A percentile compares a stretch with the other conserved stretches of the same genome.
Conservation (phyloP, 92 coral and sea anemone species). For the Metridium senile region DNA sequence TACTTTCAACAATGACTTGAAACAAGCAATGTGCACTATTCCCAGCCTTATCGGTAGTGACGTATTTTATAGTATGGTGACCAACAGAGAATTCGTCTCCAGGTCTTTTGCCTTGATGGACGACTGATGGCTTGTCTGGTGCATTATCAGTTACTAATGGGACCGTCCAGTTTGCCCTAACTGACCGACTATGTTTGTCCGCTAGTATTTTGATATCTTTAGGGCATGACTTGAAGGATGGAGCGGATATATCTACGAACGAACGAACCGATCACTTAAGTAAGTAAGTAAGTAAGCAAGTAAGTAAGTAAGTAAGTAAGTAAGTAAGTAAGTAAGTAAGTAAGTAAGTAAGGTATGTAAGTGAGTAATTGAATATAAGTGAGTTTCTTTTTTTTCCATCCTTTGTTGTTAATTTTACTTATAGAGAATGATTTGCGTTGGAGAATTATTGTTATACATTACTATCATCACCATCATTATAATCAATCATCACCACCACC, state of each 20-base stretch:
- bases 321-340: too few species aligned
- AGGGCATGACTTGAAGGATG: conserved; percentile 35
- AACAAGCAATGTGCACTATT: conserved; percentile 49
- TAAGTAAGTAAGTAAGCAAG: too few species aligned
- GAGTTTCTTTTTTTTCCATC: too few species aligned
- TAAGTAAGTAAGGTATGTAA: too few species aligned
- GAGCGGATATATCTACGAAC: conserved; percentile 36
- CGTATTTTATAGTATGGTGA: conserved; percentile 48
- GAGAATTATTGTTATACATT: too few species aligned
- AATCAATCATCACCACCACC: too few species aligned
- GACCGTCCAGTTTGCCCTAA: conserved; percentile 9
- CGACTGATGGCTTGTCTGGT: conserved; percentile 24
- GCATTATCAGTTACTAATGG: conserved; percentile 44
- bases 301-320: too few species aligned
- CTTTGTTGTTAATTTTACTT: too few species aligned
- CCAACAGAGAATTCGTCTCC: conserved; percentile 56
- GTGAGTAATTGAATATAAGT: too few species aligned
- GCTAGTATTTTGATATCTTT: conserved; percentile 11
- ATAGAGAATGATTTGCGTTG: too few species aligned
- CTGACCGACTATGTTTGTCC: conserved; percentile 17
- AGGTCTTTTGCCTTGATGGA: conserved; percentile 40
- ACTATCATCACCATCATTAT: too few species aligned
- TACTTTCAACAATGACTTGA: conserved; percentile 36
- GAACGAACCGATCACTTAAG: too few species aligned
- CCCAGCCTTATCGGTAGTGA: conserved; percentile 49